phyloP scores from a whole-genome alignment of 2,888 invertebrate species.

The Mythimna albipuncta region DNA sequence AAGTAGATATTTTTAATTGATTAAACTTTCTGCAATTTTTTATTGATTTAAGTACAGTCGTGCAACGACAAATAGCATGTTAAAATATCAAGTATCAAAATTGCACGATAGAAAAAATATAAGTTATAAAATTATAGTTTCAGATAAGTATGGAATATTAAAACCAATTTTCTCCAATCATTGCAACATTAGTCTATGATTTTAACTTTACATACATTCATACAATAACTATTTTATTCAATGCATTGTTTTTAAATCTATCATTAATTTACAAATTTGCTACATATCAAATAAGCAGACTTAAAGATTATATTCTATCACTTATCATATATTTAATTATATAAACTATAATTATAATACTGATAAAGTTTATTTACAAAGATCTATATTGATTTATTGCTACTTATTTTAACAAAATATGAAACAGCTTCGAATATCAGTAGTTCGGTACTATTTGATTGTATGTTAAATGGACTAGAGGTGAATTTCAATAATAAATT shows the following conservation, averaged over 20 bases:
- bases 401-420: slow-evolving; percentile 38
- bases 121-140: background rate
- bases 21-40: background rate
- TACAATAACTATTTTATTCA: background rate
- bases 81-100: background rate
- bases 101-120: too few species aligned
- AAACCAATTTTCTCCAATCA: background rate
- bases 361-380: slow-evolving; percentile 69
- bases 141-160: background rate
- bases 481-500: slow-evolving; percentile 37
- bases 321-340: slow-evolving; percentile 38
- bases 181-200: background rate
- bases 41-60: slow-evolving; percentile 22
- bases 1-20: background rate
- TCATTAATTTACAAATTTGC: slow-evolving; percentile 40
- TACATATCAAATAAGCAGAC: slow-evolving; percentile 52
- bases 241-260: background rate
- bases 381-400: slow-evolving; percentile 53
- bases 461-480: slow-evolving; percentile 48
- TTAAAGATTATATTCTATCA: slow-evolving; percentile 47
- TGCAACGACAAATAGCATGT: too few species aligned
- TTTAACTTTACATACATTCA: background rate
- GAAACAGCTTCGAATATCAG: slow-evolving; percentile 28
- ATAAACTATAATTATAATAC: slow-evolving; percentile 65
- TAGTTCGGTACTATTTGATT: slow-evolving; percentile 42